phyloP scores from a whole-genome alignment of 2,888 invertebrate species.

The Nasonovia ribisnigri region DNA sequence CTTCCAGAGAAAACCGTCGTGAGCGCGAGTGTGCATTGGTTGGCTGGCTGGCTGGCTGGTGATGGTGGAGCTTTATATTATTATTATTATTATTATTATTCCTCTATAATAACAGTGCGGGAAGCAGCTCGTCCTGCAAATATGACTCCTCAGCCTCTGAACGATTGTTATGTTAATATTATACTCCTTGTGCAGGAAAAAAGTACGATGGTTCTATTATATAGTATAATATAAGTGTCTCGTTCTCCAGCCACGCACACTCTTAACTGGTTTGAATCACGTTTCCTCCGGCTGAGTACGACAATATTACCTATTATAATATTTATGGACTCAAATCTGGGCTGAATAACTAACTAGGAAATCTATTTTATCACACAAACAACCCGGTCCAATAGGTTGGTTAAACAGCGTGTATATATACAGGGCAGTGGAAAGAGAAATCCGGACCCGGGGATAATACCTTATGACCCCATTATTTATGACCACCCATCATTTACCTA shows the following conservation, averaged over 20 bases:
- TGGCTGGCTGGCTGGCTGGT: neutral
- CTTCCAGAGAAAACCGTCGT: neutral
- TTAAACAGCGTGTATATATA: neutral
- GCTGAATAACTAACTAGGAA: neutral
- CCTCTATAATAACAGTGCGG: neutral
- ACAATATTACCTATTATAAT: neutral
- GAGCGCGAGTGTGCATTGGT: neutral
- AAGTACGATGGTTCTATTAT: neutral
- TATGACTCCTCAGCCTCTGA: neutral
- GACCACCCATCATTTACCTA: too few species aligned
- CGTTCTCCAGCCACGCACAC: neutral
- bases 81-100: slow-evolving; percentile 37
- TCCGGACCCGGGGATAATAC: too few species aligned
- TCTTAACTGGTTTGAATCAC: neutral
- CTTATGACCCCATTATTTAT: too few species aligned
- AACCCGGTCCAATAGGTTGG: neutral
- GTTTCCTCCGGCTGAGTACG: neutral
- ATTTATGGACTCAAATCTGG: neutral
- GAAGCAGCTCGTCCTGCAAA: neutral
- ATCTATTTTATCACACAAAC: neutral
- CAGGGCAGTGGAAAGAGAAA: too few species aligned
- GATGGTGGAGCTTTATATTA: neutral
- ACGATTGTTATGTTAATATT: slow-evolving; percentile 1
- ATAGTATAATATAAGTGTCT: neutral
- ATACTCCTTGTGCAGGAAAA: neutral